A percentile compares a stretch with the other conserved stretches of the same genome.
phyloP scores from a whole-genome alignment of 2,888 invertebrate genomes.

The Monopis laevigella region DNA sequence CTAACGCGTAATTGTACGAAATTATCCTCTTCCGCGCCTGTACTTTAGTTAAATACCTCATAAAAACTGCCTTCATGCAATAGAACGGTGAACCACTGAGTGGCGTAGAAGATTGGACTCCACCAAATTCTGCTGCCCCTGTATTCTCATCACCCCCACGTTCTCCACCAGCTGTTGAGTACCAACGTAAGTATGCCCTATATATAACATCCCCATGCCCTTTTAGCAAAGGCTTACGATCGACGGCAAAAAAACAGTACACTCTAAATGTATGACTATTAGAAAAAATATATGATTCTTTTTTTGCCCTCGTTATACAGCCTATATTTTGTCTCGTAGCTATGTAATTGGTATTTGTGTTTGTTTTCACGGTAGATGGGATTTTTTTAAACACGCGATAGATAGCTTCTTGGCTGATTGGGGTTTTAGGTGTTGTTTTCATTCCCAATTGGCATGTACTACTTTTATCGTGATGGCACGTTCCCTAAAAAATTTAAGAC shows the following conservation, averaged over 20 bases:
- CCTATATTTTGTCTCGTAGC: conserved; percentile 25
- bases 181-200: conserved; percentile 46
- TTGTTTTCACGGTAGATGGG: conserved; percentile 27
- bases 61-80: no score
- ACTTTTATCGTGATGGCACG: conserved; percentile 9
- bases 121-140: conserved; percentile 82
- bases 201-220: no score
- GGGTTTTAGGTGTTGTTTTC: conserved; percentile 33
- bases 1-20: no score
- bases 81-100: conserved; percentile 78
- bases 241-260: neutral
- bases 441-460: conserved; percentile 43
- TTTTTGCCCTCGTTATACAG: conserved; percentile 26
- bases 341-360: conserved; percentile 24
- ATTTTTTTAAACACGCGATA: conserved; percentile 29
- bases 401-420: conserved; percentile 45
- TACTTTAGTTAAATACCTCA: no score
- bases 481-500: no score
- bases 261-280: no score
- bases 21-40: no score
- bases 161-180: conserved; percentile 31
- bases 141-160: conserved; percentile 78
- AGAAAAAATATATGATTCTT: neutral
- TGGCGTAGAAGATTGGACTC: conserved; percentile 73
- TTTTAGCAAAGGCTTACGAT: neutral